Conservation (phyloP, 2,888 invertebrate genomes). For the Iselma pallidipennis region DNA sequence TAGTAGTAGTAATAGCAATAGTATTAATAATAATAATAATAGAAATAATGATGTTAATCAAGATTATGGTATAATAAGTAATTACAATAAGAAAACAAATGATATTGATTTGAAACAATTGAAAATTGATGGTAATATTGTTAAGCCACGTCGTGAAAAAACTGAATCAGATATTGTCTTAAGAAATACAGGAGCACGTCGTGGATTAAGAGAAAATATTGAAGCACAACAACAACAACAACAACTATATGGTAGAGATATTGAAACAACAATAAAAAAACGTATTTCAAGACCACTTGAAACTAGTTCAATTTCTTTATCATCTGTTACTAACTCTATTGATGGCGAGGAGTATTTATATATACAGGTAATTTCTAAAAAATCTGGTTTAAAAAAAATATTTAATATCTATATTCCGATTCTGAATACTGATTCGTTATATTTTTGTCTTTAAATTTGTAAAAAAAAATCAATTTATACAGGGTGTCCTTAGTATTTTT, state of each 20-base stretch:
- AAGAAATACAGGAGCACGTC: slow-evolving; percentile 63
- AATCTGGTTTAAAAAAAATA: neutral
- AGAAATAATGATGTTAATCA: slow-evolving; percentile 33
- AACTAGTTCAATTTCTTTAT: slow-evolving; percentile 45
- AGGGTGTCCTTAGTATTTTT: no score
- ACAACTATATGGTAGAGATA: slow-evolving; percentile 55
- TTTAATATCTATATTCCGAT: slow-evolving; percentile 1
- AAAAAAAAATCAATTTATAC: no score
- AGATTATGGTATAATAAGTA: slow-evolving; percentile 47
- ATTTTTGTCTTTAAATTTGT: neutral
- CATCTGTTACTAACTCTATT: slow-evolving; percentile 48
- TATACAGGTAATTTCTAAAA: slow-evolving; percentile 51
- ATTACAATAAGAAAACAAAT: slow-evolving; percentile 39
- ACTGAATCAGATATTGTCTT: slow-evolving; percentile 87
- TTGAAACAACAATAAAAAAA: slow-evolving; percentile 54
- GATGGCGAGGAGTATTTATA: slow-evolving; percentile 55
- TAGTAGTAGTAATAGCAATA: slow-evolving; percentile 19
- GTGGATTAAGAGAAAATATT: slow-evolving; percentile 57
- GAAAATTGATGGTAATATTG: slow-evolving; percentile 50
- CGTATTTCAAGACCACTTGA: slow-evolving; percentile 57
- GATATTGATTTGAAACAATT: slow-evolving; percentile 40
- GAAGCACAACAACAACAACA: slow-evolving; percentile 44
- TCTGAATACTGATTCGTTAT: slow-evolving; percentile 25
- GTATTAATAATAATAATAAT: slow-evolving; percentile 46
- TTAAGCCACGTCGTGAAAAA: slow-evolving; percentile 80